Evolutionary conservation across 92 coral and sea anemone genomes (phyloP).

Genomic region (Porites cylindrica): DNA sequence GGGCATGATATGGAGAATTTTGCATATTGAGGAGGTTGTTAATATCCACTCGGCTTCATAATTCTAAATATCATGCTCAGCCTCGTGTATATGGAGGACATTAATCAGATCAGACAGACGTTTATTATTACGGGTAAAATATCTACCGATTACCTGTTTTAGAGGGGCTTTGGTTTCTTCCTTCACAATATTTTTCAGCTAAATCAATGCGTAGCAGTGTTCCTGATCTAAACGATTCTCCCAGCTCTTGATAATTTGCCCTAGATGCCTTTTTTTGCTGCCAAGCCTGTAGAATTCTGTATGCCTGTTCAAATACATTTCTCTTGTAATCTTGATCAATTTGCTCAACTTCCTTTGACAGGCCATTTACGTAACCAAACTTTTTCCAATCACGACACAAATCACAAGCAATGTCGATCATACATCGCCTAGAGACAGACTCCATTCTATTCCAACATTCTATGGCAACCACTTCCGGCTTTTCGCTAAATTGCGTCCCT

Average conservation of each 20-base stretch:
- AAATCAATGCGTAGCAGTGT: conserved; percentile 2
- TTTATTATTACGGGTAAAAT: too few species aligned
- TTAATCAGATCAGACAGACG: too few species aligned
- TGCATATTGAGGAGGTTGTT: too few species aligned
- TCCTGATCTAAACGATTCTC: neutral
- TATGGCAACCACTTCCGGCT: neutral
- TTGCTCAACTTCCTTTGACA: neutral
- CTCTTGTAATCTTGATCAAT: conserved; percentile 8
- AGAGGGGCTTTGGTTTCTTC: neutral
- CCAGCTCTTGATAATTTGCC: conserved; percentile 31
- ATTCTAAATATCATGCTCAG: too few species aligned
- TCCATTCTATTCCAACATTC: neutral
- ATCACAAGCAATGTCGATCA: conserved; percentile 31
- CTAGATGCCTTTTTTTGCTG: neutral
- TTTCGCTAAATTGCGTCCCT: neutral
- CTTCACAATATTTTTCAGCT: conserved; percentile 41
- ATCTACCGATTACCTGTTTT: conserved; percentile 6
- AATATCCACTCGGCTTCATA: too few species aligned
- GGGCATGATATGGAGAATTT: too few species aligned
- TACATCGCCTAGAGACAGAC: neutral
- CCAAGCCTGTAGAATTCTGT: conserved; percentile 35
- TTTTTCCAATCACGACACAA: conserved; percentile 30
- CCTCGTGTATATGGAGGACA: too few species aligned
- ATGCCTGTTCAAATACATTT: conserved; percentile 34
- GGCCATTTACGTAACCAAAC: conserved; percentile 16